Evolutionary conservation across 2,113 vertebrate genomes (phyloP).

Genomic region (Rhizomys pruinosus): DNA sequence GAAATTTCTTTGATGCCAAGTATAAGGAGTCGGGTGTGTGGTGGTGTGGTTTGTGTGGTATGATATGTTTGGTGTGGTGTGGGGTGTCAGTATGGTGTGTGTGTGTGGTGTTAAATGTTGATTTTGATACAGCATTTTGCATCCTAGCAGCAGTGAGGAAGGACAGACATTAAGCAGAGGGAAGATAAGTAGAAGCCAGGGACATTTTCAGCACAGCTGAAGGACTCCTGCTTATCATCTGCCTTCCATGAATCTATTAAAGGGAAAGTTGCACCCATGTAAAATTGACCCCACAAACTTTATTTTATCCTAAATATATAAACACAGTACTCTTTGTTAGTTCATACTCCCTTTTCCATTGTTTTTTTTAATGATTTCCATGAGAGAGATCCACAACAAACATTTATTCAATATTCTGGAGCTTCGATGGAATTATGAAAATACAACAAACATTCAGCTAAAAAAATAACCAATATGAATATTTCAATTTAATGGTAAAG

Average conservation of each 20-base stretch:
- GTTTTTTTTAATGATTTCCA: neutral
- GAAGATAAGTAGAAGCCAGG: neutral
- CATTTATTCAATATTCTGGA: neutral
- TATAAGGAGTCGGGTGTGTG: neutral
- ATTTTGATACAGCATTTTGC: too few species aligned
- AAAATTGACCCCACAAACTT: neutral
- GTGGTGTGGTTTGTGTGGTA: too few species aligned
- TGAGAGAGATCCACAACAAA: neutral
- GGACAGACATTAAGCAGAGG: neutral
- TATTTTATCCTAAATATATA: too few species aligned
- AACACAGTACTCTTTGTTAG: neutral
- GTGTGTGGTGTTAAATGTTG: too few species aligned
- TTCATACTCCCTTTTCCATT: neutral
- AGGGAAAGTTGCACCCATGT: neutral
- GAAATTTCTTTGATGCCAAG: neutral
- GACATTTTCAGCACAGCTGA: neutral
- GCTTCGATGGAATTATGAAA: constrained; percentile 55
- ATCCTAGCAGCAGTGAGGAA: too few species aligned
- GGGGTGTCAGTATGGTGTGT: too few species aligned
- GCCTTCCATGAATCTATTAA: neutral
- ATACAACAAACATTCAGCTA: neutral
- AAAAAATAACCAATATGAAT: constrained; percentile 52
- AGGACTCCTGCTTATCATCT: neutral
- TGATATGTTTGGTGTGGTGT: too few species aligned
- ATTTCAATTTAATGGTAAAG: constrained; percentile 25